Conservation (phyloP, 1,140 invertebrate genomes). For the Leptinotarsa lineolata region DNA sequence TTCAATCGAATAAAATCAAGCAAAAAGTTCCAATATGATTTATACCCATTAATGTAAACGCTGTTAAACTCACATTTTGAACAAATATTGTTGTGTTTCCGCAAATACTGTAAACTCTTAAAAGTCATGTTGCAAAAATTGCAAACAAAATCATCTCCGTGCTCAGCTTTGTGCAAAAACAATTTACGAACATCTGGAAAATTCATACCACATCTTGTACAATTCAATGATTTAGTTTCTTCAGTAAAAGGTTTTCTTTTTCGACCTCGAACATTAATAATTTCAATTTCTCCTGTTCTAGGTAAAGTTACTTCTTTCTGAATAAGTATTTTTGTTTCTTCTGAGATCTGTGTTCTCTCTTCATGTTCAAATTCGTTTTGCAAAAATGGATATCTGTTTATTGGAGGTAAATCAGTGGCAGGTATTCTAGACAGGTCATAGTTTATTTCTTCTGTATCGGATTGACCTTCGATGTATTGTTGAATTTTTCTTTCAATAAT, state of each 20-base stretch:
- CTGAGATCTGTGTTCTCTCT: not conserved
- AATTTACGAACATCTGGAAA: slow-evolving; percentile 32
- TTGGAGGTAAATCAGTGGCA: slow-evolving; percentile 28
- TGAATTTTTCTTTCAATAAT: slow-evolving; percentile 42
- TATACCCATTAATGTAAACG: too few relatives aligned
- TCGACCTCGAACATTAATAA: slow-evolving; percentile 26
- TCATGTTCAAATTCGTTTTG: slow-evolving; percentile 2
- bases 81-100: slow-evolving; percentile 43
- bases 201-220: slow-evolving; percentile 34
- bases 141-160: slow-evolving; percentile 41
- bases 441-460: slow-evolving; percentile 20
- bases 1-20: too few relatives aligned
- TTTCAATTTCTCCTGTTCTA: slow-evolving; percentile 33
- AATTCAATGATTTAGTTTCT: slow-evolving; percentile 30
- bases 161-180: slow-evolving; percentile 35
- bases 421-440: slow-evolving; percentile 35
- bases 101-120: slow-evolving; percentile 36
- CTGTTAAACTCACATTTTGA: slow-evolving; percentile 33
- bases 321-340: not conserved
- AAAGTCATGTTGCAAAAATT: slow-evolving; percentile 43
- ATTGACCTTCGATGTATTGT: slow-evolving; percentile 37
- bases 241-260: slow-evolving; percentile 17
- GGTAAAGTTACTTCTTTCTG: slow-evolving; percentile 31
- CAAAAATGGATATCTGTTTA: slow-evolving; percentile 1
- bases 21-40: too few relatives aligned